phyloP scores from a whole-genome alignment of 2,797 vertebrate genomes.

The Neostethus bicornis region DNA sequence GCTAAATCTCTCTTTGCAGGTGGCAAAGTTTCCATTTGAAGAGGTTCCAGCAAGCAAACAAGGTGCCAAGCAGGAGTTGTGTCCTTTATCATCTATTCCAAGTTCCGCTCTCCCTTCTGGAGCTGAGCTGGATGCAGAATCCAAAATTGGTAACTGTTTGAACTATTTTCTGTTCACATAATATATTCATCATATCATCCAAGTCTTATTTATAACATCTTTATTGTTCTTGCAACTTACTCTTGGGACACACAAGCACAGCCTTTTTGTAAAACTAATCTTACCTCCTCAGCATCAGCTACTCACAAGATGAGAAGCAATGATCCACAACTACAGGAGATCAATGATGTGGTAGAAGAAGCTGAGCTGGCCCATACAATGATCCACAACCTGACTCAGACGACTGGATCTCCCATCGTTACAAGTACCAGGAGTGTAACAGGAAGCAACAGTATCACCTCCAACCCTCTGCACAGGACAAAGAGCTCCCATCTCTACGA shows the following conservation, averaged over 20 bases:
- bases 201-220: neutral
- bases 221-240: neutral
- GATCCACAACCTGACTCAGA: conserved; percentile 80
- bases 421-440: conserved; percentile 85
- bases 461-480: conserved; percentile 76
- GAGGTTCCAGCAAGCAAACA: conserved; percentile 83
- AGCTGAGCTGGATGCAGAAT: conserved; percentile 42
- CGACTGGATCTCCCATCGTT: conserved; percentile 76
- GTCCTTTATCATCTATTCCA: conserved; percentile 43
- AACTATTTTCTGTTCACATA: neutral
- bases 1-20: conserved; percentile 57
- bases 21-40: conserved; percentile 89
- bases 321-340: conserved; percentile 82
- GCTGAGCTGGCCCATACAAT: conserved; percentile 76
- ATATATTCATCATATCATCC: neutral
- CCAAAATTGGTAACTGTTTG: conserved; percentile 47
- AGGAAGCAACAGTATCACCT: conserved; percentile 77
- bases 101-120: conserved; percentile 30
- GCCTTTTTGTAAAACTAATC: conserved; percentile 15
- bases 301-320: conserved; percentile 76
- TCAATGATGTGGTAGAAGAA: conserved; percentile 85
- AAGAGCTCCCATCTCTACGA: conserved; percentile 85
- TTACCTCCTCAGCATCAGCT: conserved; percentile 16
- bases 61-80: conserved; percentile 70
- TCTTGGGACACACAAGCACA: conserved; percentile 5